Percentiles rank a stretch among this genome's conserved stretches.
phyloP scores from a whole-genome alignment of 2,113 vertebrate species.

The Collichthys lucidus region DNA sequence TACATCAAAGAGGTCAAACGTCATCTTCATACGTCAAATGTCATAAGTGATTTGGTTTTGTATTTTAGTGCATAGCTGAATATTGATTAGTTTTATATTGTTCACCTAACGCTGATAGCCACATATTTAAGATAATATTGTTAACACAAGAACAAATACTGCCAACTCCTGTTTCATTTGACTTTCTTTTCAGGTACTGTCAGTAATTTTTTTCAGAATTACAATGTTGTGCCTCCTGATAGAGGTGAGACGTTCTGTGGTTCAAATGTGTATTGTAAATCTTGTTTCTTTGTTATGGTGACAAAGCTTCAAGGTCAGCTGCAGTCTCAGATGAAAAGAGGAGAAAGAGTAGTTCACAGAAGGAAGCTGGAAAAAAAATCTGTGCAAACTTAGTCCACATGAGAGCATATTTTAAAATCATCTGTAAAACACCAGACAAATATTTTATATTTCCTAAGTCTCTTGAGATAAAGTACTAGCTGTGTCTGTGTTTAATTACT shows the following conservation, averaged over 20 bases:
- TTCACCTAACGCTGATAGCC: conserved; percentile 21
- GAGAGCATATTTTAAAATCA: background rate
- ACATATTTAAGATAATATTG: conserved; percentile 31
- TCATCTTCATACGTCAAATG: conserved; percentile 12
- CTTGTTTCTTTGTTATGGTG: conserved; percentile 1
- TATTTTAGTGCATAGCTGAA: conserved; percentile 21
- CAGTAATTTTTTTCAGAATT: conserved; percentile 31
- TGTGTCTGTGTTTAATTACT: conserved; percentile 8
- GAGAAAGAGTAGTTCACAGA: background rate
- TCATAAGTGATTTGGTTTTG: conserved; percentile 1
- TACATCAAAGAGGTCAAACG: conserved; percentile 56
- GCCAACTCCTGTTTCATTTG: conserved; percentile 42
- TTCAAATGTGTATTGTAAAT: conserved; percentile 28
- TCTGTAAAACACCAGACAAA: background rate
- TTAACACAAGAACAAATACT: conserved; percentile 42
- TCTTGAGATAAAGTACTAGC: background rate
- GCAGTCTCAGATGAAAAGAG: conserved; percentile 4
- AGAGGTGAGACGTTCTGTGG: conserved; percentile 10
- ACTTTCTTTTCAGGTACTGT: conserved; percentile 37
- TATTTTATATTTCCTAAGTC: conserved; percentile 5
- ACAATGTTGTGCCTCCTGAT: conserved; percentile 15
- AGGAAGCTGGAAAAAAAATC: background rate
- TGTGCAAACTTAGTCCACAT: background rate
- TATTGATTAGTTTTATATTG: background rate
- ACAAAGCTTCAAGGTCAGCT: conserved; percentile 25